Conservation (phyloP, 2,797 vertebrate species). For the Melanotaenia parkinsoni region DNA sequence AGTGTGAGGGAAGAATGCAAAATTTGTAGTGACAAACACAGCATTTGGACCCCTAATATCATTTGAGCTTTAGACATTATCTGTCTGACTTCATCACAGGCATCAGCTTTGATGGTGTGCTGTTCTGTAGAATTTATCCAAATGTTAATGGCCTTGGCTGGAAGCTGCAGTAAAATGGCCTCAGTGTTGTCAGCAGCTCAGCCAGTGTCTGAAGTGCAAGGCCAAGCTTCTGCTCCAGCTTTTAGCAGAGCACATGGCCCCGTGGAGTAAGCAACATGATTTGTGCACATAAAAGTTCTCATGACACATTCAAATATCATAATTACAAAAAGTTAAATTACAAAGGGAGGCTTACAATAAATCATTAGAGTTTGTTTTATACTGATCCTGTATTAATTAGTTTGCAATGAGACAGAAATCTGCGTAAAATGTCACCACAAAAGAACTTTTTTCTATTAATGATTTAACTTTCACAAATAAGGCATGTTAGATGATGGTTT, state of each 20-base stretch:
- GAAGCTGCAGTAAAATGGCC: constrained; percentile 16
- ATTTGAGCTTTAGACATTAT: constrained; percentile 62
- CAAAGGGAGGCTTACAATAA: background rate
- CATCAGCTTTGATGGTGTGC: constrained; percentile 41
- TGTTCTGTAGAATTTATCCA: constrained; percentile 56
- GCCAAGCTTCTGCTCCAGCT: constrained; percentile 50
- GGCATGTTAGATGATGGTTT: too few relatives aligned
- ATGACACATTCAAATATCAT: constrained; percentile 50
- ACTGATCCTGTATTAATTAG: too few relatives aligned
- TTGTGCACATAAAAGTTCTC: constrained; percentile 37
- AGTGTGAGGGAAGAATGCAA: constrained; percentile 49
- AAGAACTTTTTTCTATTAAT: too few relatives aligned
- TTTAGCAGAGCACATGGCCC: constrained; percentile 40
- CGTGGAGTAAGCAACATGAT: constrained; percentile 25
- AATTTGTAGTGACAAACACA: constrained; percentile 69
- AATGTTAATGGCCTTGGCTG: constrained; percentile 64
- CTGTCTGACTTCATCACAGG: constrained; percentile 60
- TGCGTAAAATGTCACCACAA: too few relatives aligned
- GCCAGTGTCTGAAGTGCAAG: constrained; percentile 54
- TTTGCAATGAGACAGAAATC: too few relatives aligned
- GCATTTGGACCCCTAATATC: constrained; percentile 52
- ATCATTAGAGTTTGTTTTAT: background rate
- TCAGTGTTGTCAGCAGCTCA: constrained; percentile 48
- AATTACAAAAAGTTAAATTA: constrained; percentile 12
- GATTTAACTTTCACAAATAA: too few relatives aligned